Percentiles rank a stretch among this genome's conserved stretches.
phyloP scores from a whole-genome alignment of 2,888 invertebrate genomes.

The Geotrupes spiniger region DNA sequence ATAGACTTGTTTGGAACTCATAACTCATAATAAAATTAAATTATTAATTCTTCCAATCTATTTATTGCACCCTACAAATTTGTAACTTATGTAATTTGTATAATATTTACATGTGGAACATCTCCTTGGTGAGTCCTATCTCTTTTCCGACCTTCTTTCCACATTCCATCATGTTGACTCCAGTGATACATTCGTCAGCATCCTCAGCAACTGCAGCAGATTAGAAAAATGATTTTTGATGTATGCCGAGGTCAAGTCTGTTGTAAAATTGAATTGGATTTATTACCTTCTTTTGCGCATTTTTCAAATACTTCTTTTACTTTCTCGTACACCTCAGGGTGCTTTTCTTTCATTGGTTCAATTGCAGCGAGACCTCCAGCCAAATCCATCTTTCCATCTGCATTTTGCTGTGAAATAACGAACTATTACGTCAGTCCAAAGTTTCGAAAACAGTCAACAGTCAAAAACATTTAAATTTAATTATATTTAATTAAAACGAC shows the following conservation, averaged over 20 bases:
- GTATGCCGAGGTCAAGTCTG: not conserved
- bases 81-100: not conserved
- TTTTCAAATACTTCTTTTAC: constrained; percentile 20
- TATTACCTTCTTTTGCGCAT: constrained; percentile 30
- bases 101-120: no score
- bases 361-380: constrained; percentile 2
- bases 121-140: constrained; percentile 22
- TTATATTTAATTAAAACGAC: no score
- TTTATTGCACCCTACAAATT: constrained; percentile 5
- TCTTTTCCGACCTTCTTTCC: constrained; percentile 30
- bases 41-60: no score
- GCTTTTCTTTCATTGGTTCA: constrained; percentile 16
- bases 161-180: constrained; percentile 29
- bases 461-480: no score
- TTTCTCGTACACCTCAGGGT: constrained; percentile 24
- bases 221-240: not conserved
- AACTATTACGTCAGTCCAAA: constrained; percentile 2
- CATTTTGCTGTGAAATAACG: constrained; percentile 15
- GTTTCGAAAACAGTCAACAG: no score
- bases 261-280: not conserved
- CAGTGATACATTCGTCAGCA: constrained; percentile 33
- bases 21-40: no score
- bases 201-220: constrained; percentile 29
- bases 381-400: constrained; percentile 16
- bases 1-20: no score